Evolutionary conservation across 2,113 vertebrate genomes (phyloP), one percentile per base, ranked within the genome.

Genomic region (Sander lucioperca): DNA sequence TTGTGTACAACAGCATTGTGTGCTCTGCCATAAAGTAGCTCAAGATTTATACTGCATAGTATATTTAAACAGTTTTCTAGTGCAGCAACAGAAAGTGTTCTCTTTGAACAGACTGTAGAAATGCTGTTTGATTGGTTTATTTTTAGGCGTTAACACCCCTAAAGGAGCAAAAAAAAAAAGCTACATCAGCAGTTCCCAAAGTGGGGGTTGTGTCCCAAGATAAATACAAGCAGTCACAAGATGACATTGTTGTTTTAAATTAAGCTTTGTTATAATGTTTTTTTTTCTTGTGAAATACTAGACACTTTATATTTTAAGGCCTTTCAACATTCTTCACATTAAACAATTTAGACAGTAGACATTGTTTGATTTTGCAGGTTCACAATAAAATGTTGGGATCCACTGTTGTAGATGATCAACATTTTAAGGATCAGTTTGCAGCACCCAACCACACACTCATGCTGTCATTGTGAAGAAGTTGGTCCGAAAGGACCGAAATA

Each of bases 401-500:
- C 33, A 27, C 39, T 58, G 13, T 58, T 43, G 39, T 19, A 18
- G 16, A 39, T 27, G 18, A 27, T 61, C 13, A 30, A 43, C 0
- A 36, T 77, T 63, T 67, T 1, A 21, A 43, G n/a, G 19, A 63
- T 48, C 54, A 62, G 23, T 69, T 76, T 51, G 4, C 14, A 76
- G 33, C 47, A 63, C 39, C 5, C 6, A 12, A 25, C 16, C 25
- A 5, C n/a, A 27, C 19, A 62, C 27, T 13, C 48, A 12, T 33
- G 9, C 63, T 72, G 56, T 63, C 50, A 15, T 25, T 43, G 50
- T 61, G 53, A 67, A 74, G 59, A 63, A n/a, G 18, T 75, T 9
- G 47, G 11, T 71, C 16, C 27, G 2, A 27, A 77, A 88, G 77
- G 19, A 7, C 62, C 77, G 54, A 73, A 81, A 75, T 87, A 77